Percentiles rank a stretch among this genome's conserved stretches.
Conservation (phyloP, 2,113 vertebrate species). For the Melierax canorus region DNA sequence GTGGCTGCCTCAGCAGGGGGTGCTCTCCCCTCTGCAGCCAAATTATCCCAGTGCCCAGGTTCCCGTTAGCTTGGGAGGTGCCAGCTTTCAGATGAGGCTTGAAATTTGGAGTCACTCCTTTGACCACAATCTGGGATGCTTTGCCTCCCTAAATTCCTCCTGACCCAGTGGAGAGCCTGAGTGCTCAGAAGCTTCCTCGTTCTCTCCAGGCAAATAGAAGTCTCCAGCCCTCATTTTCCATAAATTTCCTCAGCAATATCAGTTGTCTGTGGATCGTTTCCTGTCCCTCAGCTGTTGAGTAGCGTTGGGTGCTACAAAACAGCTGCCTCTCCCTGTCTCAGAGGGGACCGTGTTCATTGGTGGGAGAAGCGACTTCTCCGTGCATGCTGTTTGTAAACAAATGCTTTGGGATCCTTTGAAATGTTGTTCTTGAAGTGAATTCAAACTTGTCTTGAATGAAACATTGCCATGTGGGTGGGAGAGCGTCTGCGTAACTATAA, state of each 20-base stretch:
- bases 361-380: not conserved
- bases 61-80: not conserved
- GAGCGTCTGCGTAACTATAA: not conserved
- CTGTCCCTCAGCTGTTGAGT: constrained; percentile 40
- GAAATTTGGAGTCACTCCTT: constrained; percentile 20
- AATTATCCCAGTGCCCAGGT: constrained; percentile 5
- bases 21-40: constrained; percentile 23
- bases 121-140: not conserved
- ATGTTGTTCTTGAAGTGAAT: constrained; percentile 51
- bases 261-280: not conserved
- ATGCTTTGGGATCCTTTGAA: constrained; percentile 46
- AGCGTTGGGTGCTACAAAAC: not conserved
- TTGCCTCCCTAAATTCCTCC: constrained; percentile 25
- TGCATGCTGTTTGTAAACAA: constrained; percentile 59
- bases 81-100: constrained; percentile 36
- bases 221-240: constrained; percentile 7
- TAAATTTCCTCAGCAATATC: constrained; percentile 4
- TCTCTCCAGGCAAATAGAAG: not conserved
- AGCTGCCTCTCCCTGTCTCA: not conserved
- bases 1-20: constrained; percentile 31
- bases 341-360: not conserved
- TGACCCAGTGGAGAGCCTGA: not conserved
- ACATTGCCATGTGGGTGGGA: constrained; percentile 31
- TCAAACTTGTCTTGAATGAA: constrained; percentile 48
- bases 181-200: not conserved